Percentiles rank a stretch among this genome's conserved stretches.
Conservation (phyloP, 2,888 invertebrate species). For the Coelogynopora nodosa region DNA sequence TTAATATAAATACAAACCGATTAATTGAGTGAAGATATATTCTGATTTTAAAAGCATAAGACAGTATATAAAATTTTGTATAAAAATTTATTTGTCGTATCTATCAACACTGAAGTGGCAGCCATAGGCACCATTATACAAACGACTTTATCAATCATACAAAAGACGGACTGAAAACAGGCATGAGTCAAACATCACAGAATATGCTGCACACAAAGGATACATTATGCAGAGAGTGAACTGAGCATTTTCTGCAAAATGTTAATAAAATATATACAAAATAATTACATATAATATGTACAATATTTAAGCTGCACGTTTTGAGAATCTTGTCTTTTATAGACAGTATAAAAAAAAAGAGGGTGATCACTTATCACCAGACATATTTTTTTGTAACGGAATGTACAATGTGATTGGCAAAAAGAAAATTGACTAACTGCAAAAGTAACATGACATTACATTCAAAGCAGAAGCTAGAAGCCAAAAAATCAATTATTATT, state of each 20-base stretch:
- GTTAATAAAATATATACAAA: neutral
- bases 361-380: neutral
- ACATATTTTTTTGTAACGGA: neutral
- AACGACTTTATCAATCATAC: constrained; percentile 23
- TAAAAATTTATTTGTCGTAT: neutral
- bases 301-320: constrained; percentile 2
- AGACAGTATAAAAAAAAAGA: neutral
- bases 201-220: constrained; percentile 1
- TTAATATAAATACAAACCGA: too few species aligned
- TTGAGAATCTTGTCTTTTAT: neutral
- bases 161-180: constrained; percentile 26
- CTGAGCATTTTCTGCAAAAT: constrained; percentile 4
- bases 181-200: constrained; percentile 28
- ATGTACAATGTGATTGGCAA: too few species aligned
- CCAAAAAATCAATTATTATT: too few species aligned
- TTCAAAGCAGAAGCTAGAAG: too few species aligned
- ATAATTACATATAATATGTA: neutral
- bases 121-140: constrained; percentile 28
- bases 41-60: too few species aligned
- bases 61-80: neutral
- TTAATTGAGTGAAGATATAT: too few species aligned
- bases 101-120: neutral
- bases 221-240: constrained; percentile 16
- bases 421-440: neutral
- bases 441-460: neutral